Evolutionary conservation across 2,113 vertebrate genomes (phyloP), one percentile per base, ranked within the genome.

Genomic region (Baryphthengus martii): DNA sequence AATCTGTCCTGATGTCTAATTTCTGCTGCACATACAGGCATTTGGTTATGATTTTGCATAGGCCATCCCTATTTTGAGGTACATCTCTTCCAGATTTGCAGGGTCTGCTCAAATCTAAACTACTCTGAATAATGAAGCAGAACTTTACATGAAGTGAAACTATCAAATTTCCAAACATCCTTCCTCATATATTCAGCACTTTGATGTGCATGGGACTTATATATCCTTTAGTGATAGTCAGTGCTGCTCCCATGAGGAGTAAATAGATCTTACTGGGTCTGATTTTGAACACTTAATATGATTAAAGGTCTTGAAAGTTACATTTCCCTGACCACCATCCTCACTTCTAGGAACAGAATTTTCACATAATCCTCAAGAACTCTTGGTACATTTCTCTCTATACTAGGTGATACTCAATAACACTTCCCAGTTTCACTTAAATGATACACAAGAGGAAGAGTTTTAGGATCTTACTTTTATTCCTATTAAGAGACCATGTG

Each of bases 171-270:
- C 15, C 24, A 58, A 28, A 68, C 6, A 62, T 52, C 20, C 17
- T 56, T 70, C 20, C 8, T 19, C 12, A 13, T 1, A 9, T 15
- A 26, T 8, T 65, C 8, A 50, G 23, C 0, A 4, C 29, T 59
- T 45, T 26, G 19, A n/a, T 81, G 11, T 26, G 8, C 16, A 28
- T 16, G 2, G 6, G 26, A 5, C 23, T 91, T 0, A 0, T 58
- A 17, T 26, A 62, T 13, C 13, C 23, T 20, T 44, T 15, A 42
- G 10, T 26, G 20, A 29, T 2, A 52, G 8, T 42, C 14, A 17
- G 9, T 59, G 33, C 28, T 66, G 7, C 12, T 71, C 2, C 10
- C 4, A 28, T 37, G 20, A 53, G 37, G 40, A 56, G 2, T n/a
- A 83, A 52, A 10, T 11, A 63, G 24, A 37, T 56, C 21, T 35